These are phyloP conservation scores for Trissolcus basalis DNA, from an alignment of 1,140 invertebrate species.

Conservation along the genomic window DNA sequence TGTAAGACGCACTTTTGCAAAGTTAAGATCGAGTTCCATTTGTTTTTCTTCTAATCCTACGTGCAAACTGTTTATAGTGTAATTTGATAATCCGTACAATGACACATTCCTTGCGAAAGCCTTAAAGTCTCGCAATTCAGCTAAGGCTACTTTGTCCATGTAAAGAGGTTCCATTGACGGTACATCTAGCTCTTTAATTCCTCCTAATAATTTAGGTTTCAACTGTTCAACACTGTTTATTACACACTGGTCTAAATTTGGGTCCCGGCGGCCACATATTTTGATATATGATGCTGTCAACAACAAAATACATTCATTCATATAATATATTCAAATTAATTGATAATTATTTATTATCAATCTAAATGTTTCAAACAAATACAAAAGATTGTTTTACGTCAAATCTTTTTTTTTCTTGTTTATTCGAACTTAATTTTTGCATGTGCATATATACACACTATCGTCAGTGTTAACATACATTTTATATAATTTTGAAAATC, in stretches of 20 bases:
- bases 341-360: no score
- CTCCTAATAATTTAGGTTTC: conserved; percentile 74
- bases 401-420: no score
- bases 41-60: conserved; percentile 76
- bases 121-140: conserved; percentile 69
- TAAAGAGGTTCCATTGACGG: conserved; percentile 79
- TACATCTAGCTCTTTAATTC: conserved; percentile 81
- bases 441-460: no score
- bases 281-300: conserved; percentile 81
- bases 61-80: conserved; percentile 74
- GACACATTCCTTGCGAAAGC: conserved; percentile 75
- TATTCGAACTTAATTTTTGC: no score
- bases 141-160: conserved; percentile 74
- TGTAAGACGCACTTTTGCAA: conserved; percentile 75
- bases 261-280: conserved; percentile 80
- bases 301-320: not conserved
- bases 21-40: conserved; percentile 70
- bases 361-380: no score
- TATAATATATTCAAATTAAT: conserved; percentile 1
- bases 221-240: conserved; percentile 77
- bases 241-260: conserved; percentile 78
- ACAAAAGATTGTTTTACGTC: no score
- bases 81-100: conserved; percentile 76
- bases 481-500: no score
- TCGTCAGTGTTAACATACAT: no score